Base-by-base conservation (phyloP, 2,797 vertebrate species). In the Sus cebifrons region DNA sequence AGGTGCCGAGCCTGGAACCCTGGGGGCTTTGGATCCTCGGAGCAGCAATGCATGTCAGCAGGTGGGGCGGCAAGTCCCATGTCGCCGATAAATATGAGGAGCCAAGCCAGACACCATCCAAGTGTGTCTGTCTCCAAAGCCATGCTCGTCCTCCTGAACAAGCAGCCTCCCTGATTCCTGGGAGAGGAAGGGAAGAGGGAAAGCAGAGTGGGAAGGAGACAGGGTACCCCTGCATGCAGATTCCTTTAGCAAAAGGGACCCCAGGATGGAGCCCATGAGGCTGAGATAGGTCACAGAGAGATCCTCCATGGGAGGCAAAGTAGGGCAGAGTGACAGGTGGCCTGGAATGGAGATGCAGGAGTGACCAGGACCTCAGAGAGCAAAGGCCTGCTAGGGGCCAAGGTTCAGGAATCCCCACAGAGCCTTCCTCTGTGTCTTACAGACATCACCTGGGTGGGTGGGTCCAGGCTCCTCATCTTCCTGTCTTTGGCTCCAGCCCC, bases 1-100 rank as follows among this genome's bases (percentile, higher is more conserved):
- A 6, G 29, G 10, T 56, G 64, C 60, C 7, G 70, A 20, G 27
- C 8, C 62, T 27, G 32, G 49, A 36, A 32, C 44, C 65, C 11
- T 1, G 20, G 67, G 40, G 7, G 6, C 36, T 2, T n/a, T 0
- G 10, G 27, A n/a, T 36, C 25, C 71, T 11, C 3, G 2, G 6
- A 49, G 65, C 62, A 29, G 29, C 67, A 62, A 25, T 67, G 58
- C 84, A 65, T 52, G 21, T 54, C 27, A 91, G 40, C 64, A 25
- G 16, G 5, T 16, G 14, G 27, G 36, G 60, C 0, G 6, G 7
- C 68, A 36, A 82, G 10, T 67, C 18, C 78, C 23, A 17, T 27
- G 65, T 70, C 70, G 21, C 52, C 13, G 40, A 12, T 52, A 49
- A 88, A 16, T 70, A 89, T 6, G 3, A 65, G 12, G 6, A 25